Percentiles rank a stretch among this genome's conserved stretches.
Evolutionary conservation across 2,797 vertebrate genomes (phyloP).

Genomic region (Pseudochaenichthys georgianus): DNA sequence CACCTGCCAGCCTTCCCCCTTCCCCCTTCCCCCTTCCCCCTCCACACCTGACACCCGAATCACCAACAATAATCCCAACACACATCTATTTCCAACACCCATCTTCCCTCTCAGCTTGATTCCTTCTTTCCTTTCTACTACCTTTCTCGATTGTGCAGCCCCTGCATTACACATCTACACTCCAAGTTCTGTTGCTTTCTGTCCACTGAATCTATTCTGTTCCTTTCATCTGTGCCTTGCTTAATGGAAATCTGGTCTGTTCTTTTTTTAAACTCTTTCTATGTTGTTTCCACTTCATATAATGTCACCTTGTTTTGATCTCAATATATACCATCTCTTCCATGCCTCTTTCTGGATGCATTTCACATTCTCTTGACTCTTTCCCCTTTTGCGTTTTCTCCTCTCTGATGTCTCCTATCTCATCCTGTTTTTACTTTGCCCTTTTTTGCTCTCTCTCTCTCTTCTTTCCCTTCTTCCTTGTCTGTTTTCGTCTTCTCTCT

Average conservation of each 20-base stretch:
- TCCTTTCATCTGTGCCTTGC: slow-evolving; percentile 26
- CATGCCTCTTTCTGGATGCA: slow-evolving; percentile 49
- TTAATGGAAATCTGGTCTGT: slow-evolving; percentile 40
- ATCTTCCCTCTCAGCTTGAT: slow-evolving; percentile 3
- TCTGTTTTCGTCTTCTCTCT: slow-evolving; percentile 27
- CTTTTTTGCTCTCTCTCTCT: too few relatives aligned
- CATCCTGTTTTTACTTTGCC: too few relatives aligned
- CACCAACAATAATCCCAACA: neutral
- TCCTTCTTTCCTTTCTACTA: slow-evolving; percentile 4
- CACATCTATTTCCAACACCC: neutral
- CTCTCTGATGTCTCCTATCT: slow-evolving; percentile 16
- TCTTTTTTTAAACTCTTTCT: slow-evolving; percentile 41
- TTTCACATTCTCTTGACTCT: slow-evolving; percentile 56
- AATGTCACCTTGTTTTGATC: slow-evolving; percentile 37
- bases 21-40: neutral
- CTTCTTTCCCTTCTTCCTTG: slow-evolving; percentile 3
- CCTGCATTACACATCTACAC: slow-evolving; percentile 24
- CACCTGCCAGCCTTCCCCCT: neutral
- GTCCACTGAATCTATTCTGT: slow-evolving; percentile 28
- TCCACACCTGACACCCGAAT: neutral
- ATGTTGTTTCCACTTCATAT: slow-evolving; percentile 50
- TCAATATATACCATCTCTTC: slow-evolving; percentile 39
- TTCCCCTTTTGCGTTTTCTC: slow-evolving; percentile 33
- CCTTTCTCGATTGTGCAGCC: slow-evolving; percentile 18
- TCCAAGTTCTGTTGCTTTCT: slow-evolving; percentile 39